phyloP scores from a whole-genome alignment of 2,113 vertebrate species.

The Brienomyrus longianalis region DNA sequence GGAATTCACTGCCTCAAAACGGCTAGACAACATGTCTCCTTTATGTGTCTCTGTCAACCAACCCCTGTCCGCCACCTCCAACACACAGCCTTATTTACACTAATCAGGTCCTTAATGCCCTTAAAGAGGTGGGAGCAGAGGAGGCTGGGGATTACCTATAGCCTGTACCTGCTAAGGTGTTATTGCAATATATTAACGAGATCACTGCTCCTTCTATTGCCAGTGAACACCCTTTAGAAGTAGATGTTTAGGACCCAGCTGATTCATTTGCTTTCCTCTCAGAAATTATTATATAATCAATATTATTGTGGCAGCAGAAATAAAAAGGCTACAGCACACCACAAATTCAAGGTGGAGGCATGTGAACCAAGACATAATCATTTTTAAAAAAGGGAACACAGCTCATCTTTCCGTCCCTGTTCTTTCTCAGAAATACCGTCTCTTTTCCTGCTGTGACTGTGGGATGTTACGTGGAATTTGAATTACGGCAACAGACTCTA shows the following conservation, averaged over 20 bases:
- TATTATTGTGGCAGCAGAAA: slow-evolving; percentile 9
- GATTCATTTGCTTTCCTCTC: neutral
- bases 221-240: neutral
- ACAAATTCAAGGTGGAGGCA: slow-evolving; percentile 19
- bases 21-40: neutral
- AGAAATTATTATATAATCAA: slow-evolving; percentile 15
- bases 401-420: slow-evolving; percentile 23
- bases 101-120: neutral
- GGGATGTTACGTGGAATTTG: slow-evolving; percentile 59
- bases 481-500: slow-evolving; percentile 25
- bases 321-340: neutral
- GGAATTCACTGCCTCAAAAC: neutral
- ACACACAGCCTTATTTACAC: neutral
- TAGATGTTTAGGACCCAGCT: slow-evolving; percentile 3
- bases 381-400: neutral
- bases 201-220: neutral
- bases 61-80: neutral
- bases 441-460: slow-evolving; percentile 37
- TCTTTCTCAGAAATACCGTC: slow-evolving; percentile 24
- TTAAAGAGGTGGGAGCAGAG: neutral
- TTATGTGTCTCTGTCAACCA: neutral
- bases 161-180: neutral
- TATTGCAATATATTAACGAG: neutral
- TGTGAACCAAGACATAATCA: neutral
- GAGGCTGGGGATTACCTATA: neutral